Conservation (phyloP, 2,113 vertebrate genomes). For the Bothrops jararaca region DNA sequence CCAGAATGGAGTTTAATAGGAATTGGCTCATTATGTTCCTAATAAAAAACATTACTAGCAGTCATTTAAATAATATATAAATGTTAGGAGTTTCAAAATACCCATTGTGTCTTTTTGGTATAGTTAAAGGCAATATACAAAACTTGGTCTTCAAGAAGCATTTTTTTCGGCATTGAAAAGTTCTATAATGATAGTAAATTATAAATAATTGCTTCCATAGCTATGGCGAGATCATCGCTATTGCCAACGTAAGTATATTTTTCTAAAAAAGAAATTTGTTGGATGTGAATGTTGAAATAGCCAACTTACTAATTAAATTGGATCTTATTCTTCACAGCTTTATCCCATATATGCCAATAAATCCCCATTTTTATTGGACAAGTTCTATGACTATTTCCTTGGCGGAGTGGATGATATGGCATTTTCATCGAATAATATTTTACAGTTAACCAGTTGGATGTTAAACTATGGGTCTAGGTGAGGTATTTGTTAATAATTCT, state of each 20-base stretch:
- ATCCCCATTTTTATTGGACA: conserved; percentile 76
- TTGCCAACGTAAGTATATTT: conserved; percentile 67
- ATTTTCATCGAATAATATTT: conserved; percentile 73
- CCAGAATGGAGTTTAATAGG: too few species aligned
- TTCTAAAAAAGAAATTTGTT: not conserved
- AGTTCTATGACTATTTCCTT: conserved; percentile 78
- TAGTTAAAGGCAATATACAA: not conserved
- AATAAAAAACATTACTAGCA: not conserved
- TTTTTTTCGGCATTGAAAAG: not conserved
- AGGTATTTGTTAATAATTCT: not conserved
- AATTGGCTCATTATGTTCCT: not conserved
- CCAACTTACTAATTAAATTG: not conserved
- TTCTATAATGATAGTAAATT: conserved; percentile 1
- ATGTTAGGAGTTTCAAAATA: not conserved
- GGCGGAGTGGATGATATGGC: conserved; percentile 79
- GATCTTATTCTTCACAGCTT: conserved; percentile 58
- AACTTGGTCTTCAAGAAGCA: not conserved
- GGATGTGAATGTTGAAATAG: not conserved
- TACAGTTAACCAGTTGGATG: conserved; percentile 66
- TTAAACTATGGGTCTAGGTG: conserved; percentile 74
- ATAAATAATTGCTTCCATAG: conserved; percentile 53
- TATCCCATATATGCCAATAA: conserved; percentile 69
- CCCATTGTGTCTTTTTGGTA: not conserved
- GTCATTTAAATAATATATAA: not conserved
- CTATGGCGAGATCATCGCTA: conserved; percentile 68